A percentile compares a stretch with the other conserved stretches of the same genome.
Evolutionary conservation across 2,797 vertebrate species (phyloP).

Genomic region (Alauda arvensis): DNA sequence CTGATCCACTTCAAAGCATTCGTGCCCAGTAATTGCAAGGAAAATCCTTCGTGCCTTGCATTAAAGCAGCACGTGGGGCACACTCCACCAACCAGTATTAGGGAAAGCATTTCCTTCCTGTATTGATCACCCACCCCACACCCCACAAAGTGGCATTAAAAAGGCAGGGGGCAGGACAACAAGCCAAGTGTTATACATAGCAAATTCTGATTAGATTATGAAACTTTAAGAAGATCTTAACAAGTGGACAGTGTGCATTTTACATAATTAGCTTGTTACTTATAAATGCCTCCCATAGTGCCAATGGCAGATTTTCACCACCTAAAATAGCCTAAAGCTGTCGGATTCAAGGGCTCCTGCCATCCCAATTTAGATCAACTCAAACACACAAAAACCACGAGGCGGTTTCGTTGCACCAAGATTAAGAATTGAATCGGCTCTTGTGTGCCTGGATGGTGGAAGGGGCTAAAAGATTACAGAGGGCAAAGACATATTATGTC

Average conservation of each 20-base stretch:
- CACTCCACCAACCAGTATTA: neutral
- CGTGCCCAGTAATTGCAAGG: neutral
- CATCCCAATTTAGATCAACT: constrained; percentile 57
- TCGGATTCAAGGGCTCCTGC: constrained; percentile 31
- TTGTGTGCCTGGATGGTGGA: constrained; percentile 42
- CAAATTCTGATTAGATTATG: constrained; percentile 54
- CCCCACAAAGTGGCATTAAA: neutral
- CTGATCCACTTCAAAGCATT: neutral
- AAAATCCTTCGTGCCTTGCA: neutral
- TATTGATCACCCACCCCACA: neutral
- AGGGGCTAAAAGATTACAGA: constrained; percentile 20
- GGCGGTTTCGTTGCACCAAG: constrained; percentile 31
- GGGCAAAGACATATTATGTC: constrained; percentile 32
- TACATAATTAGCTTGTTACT: constrained; percentile 63
- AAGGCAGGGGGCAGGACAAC: constrained; percentile 34
- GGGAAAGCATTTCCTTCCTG: constrained; percentile 32
- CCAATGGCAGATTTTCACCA: constrained; percentile 51
- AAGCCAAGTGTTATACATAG: constrained; percentile 35
- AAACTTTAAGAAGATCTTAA: constrained; percentile 55
- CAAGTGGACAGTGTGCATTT: constrained; percentile 58
- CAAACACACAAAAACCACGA: constrained; percentile 34
- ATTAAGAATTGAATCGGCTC: constrained; percentile 44
- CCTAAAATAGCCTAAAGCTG: constrained; percentile 61
- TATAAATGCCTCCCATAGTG: constrained; percentile 42
- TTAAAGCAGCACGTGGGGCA: neutral